phyloP scores from a whole-genome alignment of 1,140 invertebrate genomes.

The Zaprionus africanus region DNA sequence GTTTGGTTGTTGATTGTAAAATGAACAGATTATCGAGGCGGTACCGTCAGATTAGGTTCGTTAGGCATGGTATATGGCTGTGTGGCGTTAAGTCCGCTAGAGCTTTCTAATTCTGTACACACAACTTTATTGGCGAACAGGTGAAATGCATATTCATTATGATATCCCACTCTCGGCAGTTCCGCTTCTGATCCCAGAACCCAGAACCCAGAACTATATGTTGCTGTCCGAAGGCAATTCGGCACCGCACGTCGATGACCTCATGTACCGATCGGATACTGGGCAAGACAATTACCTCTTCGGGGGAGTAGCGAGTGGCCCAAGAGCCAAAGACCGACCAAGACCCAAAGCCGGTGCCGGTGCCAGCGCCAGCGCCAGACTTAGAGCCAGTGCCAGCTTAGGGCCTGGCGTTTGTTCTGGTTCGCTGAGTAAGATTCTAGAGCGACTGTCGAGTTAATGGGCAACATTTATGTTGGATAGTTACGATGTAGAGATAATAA shows the following conservation, averaged over 20 bases:
- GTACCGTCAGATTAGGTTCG: conserved; percentile 1
- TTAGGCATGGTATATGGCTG: neutral
- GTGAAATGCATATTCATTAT: conserved; percentile 10
- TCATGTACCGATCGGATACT: conserved; percentile 51
- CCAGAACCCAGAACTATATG: conserved; percentile 15
- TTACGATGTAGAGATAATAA: conserved; percentile 57
- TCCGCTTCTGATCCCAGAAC: neutral
- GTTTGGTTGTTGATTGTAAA: neutral
- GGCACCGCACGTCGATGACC: conserved; percentile 62
- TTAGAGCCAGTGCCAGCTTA: neutral
- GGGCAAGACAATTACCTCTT: conserved; percentile 42
- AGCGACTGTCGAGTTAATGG: conserved; percentile 69
- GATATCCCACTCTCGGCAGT: conserved; percentile 6
- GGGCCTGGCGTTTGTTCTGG: conserved; percentile 57
- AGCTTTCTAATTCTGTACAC: conserved; percentile 15
- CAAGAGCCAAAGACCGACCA: neutral
- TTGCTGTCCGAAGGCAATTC: conserved; percentile 10
- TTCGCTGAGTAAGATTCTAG: conserved; percentile 58
- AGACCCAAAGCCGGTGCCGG: neutral
- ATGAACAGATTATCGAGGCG: conserved; percentile 5
- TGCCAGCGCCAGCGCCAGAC: neutral
- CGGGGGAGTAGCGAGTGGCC: conserved; percentile 29
- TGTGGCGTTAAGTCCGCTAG: neutral
- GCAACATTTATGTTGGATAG: conserved; percentile 69
- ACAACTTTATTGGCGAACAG: conserved; percentile 14